Evolutionary conservation across 2,797 vertebrate genomes (phyloP).

Genomic region (Alcedo quadribrachys): DNA sequence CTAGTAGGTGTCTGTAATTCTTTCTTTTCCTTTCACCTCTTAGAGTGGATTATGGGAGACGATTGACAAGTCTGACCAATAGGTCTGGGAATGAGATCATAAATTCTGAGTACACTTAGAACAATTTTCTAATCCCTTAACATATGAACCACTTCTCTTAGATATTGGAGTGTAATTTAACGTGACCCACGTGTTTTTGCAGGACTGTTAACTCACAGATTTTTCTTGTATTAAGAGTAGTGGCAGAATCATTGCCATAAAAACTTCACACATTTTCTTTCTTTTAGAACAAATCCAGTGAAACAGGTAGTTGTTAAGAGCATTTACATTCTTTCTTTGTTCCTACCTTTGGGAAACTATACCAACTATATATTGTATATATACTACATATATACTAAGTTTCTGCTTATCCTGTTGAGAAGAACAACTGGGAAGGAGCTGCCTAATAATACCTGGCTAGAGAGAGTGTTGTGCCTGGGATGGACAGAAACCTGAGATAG

Average conservation of each 20-base stretch:
- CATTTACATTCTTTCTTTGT: neutral
- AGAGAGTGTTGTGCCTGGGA: neutral
- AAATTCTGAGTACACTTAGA: constrained; percentile 25
- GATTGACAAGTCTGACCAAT: constrained; percentile 32
- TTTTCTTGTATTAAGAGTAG: neutral
- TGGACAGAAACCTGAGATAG: neutral
- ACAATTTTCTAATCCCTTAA: constrained; percentile 33
- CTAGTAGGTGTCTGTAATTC: neutral
- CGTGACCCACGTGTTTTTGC: constrained; percentile 9
- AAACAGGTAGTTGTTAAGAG: neutral
- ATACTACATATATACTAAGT: too few species aligned
- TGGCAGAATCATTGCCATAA: neutral
- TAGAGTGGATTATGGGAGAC: neutral
- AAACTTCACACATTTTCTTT: neutral
- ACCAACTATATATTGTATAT: neutral
- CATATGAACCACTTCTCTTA: constrained; percentile 2
- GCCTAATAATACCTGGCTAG: neutral
- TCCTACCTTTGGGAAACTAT: neutral
- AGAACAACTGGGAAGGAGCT: neutral
- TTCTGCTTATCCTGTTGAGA: neutral
- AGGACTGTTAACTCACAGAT: neutral
- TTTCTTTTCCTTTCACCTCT: neutral
- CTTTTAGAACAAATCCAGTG: neutral
- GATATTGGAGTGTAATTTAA: constrained; percentile 47
- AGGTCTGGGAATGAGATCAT: constrained; percentile 37